Evolutionary conservation across 2,888 invertebrate genomes (phyloP).

Genomic region (Lasius platythorax): DNA sequence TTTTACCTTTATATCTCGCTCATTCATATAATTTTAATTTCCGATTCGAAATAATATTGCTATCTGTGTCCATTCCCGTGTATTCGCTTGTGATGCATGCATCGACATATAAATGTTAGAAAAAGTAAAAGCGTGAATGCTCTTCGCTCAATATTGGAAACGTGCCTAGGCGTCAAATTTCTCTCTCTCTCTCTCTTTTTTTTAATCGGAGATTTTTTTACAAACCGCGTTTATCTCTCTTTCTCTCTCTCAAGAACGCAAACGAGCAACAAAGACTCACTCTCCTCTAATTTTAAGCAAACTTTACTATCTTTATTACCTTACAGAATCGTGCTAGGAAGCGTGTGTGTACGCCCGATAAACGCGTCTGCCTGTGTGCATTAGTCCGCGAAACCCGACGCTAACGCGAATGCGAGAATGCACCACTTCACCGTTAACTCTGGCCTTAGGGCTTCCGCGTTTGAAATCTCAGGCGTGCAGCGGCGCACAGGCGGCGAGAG

Average conservation of each 20-base stretch:
- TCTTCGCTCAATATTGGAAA: neutral
- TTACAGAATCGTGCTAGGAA: neutral
- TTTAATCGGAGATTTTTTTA: neutral
- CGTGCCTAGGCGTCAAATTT: neutral
- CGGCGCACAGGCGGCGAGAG: conserved; percentile 63
- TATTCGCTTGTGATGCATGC: neutral
- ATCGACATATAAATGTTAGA: neutral
- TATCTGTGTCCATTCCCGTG: neutral
- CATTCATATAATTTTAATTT: neutral
- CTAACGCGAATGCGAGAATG: conserved; percentile 72
- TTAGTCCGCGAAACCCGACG: conserved; percentile 42
- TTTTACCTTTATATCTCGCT: neutral
- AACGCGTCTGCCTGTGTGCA: conserved; percentile 28
- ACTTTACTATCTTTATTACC: neutral
- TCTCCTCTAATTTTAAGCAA: neutral
- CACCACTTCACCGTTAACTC: conserved; percentile 81
- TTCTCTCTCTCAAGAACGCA: neutral
- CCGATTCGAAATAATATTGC: neutral
- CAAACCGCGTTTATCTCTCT: neutral
- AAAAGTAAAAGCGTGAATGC: neutral
- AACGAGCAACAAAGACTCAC: neutral
- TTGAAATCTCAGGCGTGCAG: conserved; percentile 73
- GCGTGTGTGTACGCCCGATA: neutral
- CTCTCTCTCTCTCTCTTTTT: neutral
- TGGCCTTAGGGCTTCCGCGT: conserved; percentile 82